phyloP scores from a whole-genome alignment of 2,113 vertebrate genomes.

The Ginglymostoma cirratum region DNA sequence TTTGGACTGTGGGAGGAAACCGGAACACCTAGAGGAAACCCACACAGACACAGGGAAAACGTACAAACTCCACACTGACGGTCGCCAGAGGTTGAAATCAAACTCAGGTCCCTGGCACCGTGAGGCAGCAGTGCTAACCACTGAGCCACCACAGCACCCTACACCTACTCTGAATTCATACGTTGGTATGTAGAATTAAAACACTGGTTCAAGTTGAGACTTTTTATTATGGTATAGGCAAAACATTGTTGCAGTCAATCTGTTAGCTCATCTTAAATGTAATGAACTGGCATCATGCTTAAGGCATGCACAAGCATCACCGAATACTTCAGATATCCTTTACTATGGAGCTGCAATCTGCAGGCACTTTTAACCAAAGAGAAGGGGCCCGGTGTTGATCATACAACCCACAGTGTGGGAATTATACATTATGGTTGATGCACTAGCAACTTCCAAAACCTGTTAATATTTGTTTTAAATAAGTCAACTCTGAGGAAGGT shows the following conservation, averaged over 20 bases:
- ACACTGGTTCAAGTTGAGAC: background rate
- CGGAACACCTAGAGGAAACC: too few relatives aligned
- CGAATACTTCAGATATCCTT: background rate
- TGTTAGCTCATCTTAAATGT: background rate
- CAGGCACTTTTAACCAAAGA: background rate
- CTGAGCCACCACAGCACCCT: too few relatives aligned
- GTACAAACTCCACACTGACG: too few relatives aligned
- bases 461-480: background rate
- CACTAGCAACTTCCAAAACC: background rate
- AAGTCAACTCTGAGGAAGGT: background rate
- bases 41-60: too few relatives aligned
- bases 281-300: background rate
- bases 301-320: background rate
- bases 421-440: background rate
- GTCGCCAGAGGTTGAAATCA: too few relatives aligned
- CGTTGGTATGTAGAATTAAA: background rate
- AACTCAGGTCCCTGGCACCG: too few relatives aligned
- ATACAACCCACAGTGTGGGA: background rate
- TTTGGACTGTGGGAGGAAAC: too few relatives aligned
- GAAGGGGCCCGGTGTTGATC: background rate
- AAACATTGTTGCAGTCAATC: too few relatives aligned
- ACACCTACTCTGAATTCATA: too few relatives aligned
- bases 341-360: background rate
- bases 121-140: too few relatives aligned
- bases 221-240: background rate